Base-by-base conservation (phyloP, 1,140 invertebrate species). In the Aphaenogaster ashmeadi region DNA sequence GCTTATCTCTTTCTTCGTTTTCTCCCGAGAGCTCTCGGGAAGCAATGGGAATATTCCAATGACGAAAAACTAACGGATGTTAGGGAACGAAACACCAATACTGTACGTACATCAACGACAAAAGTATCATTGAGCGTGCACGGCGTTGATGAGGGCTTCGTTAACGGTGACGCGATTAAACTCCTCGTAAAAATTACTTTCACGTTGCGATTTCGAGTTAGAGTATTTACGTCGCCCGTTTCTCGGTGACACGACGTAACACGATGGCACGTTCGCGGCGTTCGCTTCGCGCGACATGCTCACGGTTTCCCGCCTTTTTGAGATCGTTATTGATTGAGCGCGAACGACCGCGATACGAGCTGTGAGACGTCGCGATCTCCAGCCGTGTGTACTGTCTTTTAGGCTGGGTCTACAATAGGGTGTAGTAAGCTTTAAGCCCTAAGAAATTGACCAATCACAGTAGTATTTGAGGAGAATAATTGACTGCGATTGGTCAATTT, bases 261-360 rank as follows among this genome's bases (percentile, higher is more conserved):
- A 60, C 9, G 8, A n/a, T 8, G 1, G 15, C 27, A 41, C 3
- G 44, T 38, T 36, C 7, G 33, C 44, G 0, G 33, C 44, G 0
- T n/a, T n/a, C n/a, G n/a, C n/a, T n/a, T n/a, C n/a, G 33, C 44
- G 0, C 54, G 74, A 64, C 15, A 8, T 27, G 21, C 27, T 47
- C 5, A 27, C 15, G n/a, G 0, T 13, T 81, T 81, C 78, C 78
- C 78, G 78, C 78, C 64, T 72, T 75, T 74, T 87, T 44, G 11
- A 54, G 0, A 64, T 62, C 15, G 27, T 2, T 58, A 7, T 58
- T 13, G 54, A 58, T 27, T 27, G 21, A 27, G 21, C 21, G 21
- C 21, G 21, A 27, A 27, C 21, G 21, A 27, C 21, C 0, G 21
- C 21, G 21, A 27, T 27, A 27, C 21, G 21, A 27, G 21, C 21